phyloP scores from a whole-genome alignment of 2,113 vertebrate species.

The Columbina picui region DNA sequence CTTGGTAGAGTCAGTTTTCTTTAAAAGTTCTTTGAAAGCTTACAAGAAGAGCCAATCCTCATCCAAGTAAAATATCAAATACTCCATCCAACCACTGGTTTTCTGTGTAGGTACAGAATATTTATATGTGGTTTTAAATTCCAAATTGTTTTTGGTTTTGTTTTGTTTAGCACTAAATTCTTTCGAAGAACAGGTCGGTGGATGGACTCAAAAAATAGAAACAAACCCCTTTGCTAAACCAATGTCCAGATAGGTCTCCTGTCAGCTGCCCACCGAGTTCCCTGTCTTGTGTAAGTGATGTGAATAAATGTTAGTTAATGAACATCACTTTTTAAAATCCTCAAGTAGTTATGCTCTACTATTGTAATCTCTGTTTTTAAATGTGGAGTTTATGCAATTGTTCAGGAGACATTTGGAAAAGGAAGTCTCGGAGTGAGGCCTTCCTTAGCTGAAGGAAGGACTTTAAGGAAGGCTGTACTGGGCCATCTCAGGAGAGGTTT shows the following conservation, averaged over 20 bases:
- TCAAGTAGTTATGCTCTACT: not conserved
- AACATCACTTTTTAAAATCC: constrained; percentile 3
- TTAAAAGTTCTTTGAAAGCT: not conserved
- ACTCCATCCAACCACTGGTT: not conserved
- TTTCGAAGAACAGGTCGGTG: not conserved
- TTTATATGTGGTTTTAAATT: not conserved
- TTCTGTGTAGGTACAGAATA: not conserved
- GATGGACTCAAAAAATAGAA: not conserved
- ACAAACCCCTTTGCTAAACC: not conserved
- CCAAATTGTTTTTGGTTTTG: not conserved
- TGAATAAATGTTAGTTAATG: not conserved
- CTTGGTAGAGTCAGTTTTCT: not conserved
- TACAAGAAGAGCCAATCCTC: not conserved
- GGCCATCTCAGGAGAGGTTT: not conserved
- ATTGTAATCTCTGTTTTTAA: constrained; percentile 4
- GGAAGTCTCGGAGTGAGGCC: not conserved
- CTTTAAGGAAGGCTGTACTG: not conserved
- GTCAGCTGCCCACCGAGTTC: constrained; percentile 8
- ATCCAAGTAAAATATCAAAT: not conserved
- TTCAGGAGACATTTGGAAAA: not conserved
- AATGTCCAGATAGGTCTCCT: constrained; percentile 1
- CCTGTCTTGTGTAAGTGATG: constrained; percentile 29
- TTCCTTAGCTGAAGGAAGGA: not conserved
- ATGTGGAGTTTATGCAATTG: not conserved
- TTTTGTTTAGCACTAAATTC: not conserved